phyloP scores from a whole-genome alignment of 2,888 invertebrate species.

The Doris montereyensis region DNA sequence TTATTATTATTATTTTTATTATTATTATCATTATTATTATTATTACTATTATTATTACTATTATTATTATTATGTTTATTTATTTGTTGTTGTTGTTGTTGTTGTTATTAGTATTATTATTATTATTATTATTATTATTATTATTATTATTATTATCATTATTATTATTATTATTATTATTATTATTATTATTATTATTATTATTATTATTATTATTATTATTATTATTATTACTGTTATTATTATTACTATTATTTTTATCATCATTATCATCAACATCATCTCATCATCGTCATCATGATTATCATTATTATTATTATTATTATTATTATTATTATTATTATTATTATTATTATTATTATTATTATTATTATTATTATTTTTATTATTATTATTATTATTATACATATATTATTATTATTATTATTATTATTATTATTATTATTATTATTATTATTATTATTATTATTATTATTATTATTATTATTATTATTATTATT shows the following conservation, averaged over 20 bases:
- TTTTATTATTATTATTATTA: too few species aligned
- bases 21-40: not conserved
- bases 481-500: not conserved
- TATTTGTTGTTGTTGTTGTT: too few species aligned
- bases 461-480: not conserved
- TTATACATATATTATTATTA: too few species aligned
- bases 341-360: not conserved
- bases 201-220: not conserved
- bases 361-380: not conserved
- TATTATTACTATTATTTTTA: too few species aligned
- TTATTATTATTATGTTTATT: too few species aligned
- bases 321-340: not conserved
- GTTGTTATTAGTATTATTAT: too few species aligned
- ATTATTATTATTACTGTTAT: not conserved
- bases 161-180: not conserved
- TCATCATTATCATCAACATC: too few species aligned
- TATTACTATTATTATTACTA: not conserved
- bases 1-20: not conserved
- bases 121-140: not conserved
- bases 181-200: not conserved
- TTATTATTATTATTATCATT: not conserved
- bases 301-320: not conserved
- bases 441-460: not conserved
- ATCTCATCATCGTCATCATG: too few species aligned
- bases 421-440: not conserved